Percentiles rank a stretch among this genome's conserved stretches.
These are phyloP conservation scores for Polyploca ridens DNA, from an alignment of 2,888 invertebrate species.

Conservation along the genomic window DNA sequence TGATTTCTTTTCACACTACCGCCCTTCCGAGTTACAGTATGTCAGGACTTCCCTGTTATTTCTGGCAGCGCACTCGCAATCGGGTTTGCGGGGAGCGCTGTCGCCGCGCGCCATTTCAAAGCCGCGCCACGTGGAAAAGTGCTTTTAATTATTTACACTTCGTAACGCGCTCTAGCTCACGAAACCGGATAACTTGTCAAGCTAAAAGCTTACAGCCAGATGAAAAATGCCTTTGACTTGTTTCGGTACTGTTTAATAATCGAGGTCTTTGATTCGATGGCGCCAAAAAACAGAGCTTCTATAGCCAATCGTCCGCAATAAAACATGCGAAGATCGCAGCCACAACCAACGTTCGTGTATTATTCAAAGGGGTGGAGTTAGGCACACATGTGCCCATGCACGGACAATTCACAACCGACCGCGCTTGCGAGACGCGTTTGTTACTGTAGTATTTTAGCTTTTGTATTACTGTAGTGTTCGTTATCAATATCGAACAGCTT, in stretches of 20 bases:
- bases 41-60: background rate
- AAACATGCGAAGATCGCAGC: slow-evolving; percentile 65
- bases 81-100: slow-evolving; percentile 27
- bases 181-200: slow-evolving; percentile 42
- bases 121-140: slow-evolving; percentile 59
- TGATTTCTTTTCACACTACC: background rate
- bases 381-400: slow-evolving; percentile 72
- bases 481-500: slow-evolving; percentile 24
- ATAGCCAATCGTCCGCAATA: slow-evolving; percentile 72
- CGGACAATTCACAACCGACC: slow-evolving; percentile 57
- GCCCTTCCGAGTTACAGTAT: background rate
- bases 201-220: slow-evolving; percentile 20
- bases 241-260: slow-evolving; percentile 46
- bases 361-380: slow-evolving; percentile 65
- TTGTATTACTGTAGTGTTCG: background rate
- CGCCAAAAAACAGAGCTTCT: slow-evolving; percentile 47
- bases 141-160: slow-evolving; percentile 76
- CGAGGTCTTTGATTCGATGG: slow-evolving; percentile 38
- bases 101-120: slow-evolving; percentile 7
- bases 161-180: slow-evolving; percentile 51
- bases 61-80: slow-evolving; percentile 16
- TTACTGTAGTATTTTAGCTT: slow-evolving; percentile 29
- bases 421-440: slow-evolving; percentile 38
- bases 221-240: slow-evolving; percentile 28
- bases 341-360: slow-evolving; percentile 68